These are phyloP conservation scores for Oscheius sp. DNA, from an alignment of 2,888 invertebrate genomes.

Conservation along the genomic window DNA sequence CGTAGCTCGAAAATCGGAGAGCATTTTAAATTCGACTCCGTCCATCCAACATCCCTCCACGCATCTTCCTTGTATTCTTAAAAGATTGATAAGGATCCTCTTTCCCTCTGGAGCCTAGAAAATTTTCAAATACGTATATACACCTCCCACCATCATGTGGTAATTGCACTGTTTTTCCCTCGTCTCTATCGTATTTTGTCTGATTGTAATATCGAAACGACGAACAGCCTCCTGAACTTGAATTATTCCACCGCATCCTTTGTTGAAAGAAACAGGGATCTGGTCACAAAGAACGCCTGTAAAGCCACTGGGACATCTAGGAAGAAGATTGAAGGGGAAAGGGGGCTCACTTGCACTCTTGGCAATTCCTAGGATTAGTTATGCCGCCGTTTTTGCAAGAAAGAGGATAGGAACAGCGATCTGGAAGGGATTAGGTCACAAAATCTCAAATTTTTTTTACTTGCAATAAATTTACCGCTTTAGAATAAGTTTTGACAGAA, in stretches of 20 bases:
- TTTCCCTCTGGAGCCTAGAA: conserved; percentile 44
- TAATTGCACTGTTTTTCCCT: conserved; percentile 49
- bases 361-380: conserved; percentile 47
- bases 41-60: conserved; percentile 55
- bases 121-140: not conserved
- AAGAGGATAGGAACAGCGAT: conserved; percentile 11
- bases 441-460: too few species aligned
- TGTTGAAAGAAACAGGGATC: conserved; percentile 21
- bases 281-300: conserved; percentile 46
- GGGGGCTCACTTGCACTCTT: conserved; percentile 40
- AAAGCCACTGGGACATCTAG: conserved; percentile 53
- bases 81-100: conserved; percentile 42
- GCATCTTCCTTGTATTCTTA: conserved; percentile 47
- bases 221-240: conserved; percentile 43
- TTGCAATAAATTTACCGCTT: too few species aligned
- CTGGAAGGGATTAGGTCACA: conserved; percentile 25
- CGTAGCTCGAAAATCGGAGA: conserved; percentile 43
- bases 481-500: too few species aligned
- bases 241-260: conserved; percentile 47
- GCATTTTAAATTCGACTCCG: conserved; percentile 53
- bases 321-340: not conserved
- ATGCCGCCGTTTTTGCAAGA: conserved; percentile 54
- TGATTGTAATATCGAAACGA: conserved; percentile 50
- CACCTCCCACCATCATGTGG: conserved; percentile 40
- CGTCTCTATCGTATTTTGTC: conserved; percentile 29